These are phyloP conservation scores for Macroteleia sp. DNA, from an alignment of 2,888 invertebrate species.

Conservation along the genomic window DNA sequence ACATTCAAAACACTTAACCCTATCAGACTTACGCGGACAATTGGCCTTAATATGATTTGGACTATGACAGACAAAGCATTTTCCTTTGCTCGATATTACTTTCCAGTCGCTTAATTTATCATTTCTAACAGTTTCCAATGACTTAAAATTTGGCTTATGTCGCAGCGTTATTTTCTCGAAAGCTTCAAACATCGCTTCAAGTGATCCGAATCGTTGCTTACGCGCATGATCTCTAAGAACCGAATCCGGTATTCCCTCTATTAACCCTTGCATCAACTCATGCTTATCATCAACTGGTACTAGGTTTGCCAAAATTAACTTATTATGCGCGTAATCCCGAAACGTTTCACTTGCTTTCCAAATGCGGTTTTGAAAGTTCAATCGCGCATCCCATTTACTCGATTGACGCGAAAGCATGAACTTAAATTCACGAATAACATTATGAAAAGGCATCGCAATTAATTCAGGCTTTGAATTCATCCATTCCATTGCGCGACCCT, in stretches of 20 bases:
- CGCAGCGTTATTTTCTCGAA: not conserved
- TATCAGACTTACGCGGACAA: not conserved
- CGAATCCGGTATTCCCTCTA: not conserved
- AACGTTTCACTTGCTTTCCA: not conserved
- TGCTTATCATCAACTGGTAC: not conserved
- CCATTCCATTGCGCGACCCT: no score
- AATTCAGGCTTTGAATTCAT: no score
- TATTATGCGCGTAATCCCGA: constrained; percentile 2
- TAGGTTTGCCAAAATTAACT: not conserved
- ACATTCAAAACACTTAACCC: not conserved
- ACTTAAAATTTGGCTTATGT: not conserved
- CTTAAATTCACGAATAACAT: not conserved
- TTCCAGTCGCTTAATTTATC: not conserved
- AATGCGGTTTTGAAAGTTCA: not conserved
- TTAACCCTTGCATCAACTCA: not conserved
- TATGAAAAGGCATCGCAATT: no score
- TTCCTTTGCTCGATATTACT: not conserved
- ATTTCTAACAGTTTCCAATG: not conserved
- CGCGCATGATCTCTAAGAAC: not conserved
- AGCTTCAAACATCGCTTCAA: not conserved
- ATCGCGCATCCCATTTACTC: not conserved
- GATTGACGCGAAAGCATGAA: not conserved
- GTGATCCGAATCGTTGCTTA: not conserved
- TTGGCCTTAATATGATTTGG: not conserved
- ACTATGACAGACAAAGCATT: not conserved